Percentiles rank a stretch among this genome's conserved stretches.
These are phyloP conservation scores for Corythornis cristatus DNA, from an alignment of 2,113 vertebrate genomes.

Conservation along the genomic window DNA sequence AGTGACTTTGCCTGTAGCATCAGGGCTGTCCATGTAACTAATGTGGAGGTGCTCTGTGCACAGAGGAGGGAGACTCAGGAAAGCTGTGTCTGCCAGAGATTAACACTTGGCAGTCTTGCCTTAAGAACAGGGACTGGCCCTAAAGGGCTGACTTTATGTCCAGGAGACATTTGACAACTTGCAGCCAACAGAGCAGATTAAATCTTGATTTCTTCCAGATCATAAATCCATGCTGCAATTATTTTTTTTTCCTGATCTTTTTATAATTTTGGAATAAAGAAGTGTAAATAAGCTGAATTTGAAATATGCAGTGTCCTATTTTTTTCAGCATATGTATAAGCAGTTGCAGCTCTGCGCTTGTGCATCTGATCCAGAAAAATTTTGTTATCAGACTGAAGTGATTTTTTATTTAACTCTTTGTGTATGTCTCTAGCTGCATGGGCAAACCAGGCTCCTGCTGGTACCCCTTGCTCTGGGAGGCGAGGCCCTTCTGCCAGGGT, in stretches of 20 bases:
- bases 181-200: background rate
- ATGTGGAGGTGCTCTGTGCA: background rate
- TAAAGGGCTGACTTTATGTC: background rate
- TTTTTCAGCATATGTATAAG: background rate
- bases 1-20: background rate
- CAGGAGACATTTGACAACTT: background rate
- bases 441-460: rapidly evolving
- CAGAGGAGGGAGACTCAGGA: background rate
- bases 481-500: rapidly evolving
- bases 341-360: slow-evolving; percentile 13
- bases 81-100: background rate
- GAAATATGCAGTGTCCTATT: slow-evolving; percentile 16
- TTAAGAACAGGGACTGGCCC: background rate
- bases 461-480: background rate
- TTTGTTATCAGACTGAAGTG: background rate
- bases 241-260: background rate
- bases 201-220: background rate
- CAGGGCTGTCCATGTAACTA: background rate
- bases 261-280: background rate
- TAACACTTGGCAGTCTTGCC: background rate
- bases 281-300: background rate
- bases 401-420: slow-evolving; percentile 36
- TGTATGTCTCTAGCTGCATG: background rate
- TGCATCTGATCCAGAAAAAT: slow-evolving; percentile 23
- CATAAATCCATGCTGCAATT: background rate